Evolutionary conservation across 2,113 vertebrate genomes (phyloP).

Genomic region (Oncorhynchus nerka): DNA sequence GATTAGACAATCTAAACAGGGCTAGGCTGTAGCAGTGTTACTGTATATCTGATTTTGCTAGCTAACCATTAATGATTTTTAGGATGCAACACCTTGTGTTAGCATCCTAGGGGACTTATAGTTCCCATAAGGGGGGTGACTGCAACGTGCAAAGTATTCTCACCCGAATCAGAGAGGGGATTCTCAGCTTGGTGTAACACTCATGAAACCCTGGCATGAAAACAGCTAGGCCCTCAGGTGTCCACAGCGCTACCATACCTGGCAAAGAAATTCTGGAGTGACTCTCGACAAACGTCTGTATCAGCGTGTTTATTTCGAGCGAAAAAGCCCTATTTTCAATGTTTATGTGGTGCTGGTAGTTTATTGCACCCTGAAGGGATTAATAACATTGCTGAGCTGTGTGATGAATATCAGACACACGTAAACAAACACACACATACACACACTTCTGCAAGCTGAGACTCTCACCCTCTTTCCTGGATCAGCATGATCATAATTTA

Average conservation of each 20-base stretch:
- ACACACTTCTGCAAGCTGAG: background rate
- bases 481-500: no score
- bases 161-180: background rate
- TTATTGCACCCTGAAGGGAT: background rate
- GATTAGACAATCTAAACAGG: background rate
- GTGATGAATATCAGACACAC: background rate
- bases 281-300: background rate
- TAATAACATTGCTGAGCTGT: conserved; percentile 6
- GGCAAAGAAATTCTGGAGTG: background rate
- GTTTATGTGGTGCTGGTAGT: background rate
- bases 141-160: background rate
- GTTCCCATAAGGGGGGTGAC: background rate
- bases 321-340: background rate
- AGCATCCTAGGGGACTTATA: background rate
- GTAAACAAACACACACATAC: background rate
- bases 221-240: background rate
- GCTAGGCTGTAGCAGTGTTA: background rate
- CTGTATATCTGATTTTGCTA: background rate
- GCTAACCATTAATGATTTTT: background rate
- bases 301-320: background rate
- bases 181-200: background rate
- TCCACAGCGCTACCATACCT: background rate
- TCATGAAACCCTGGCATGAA: background rate
- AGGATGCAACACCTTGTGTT: background rate
- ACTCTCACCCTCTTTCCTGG: no score